Percentiles rank a stretch among this genome's conserved stretches.
These are phyloP conservation scores for human DNA, from an alignment of 2,113 vertebrate species.

Conservation along the genomic window DNA sequence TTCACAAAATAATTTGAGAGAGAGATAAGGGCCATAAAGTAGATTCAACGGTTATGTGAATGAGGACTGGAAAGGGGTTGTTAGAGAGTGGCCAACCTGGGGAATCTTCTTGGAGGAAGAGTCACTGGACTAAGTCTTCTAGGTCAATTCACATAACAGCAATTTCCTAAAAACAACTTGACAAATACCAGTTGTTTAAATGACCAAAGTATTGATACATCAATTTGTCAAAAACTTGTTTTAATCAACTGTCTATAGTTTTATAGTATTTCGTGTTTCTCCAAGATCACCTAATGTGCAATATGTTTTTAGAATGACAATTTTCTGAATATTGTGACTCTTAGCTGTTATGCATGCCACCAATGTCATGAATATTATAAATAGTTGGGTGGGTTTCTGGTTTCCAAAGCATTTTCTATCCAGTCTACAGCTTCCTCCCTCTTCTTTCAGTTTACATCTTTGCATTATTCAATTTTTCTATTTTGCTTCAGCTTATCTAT, in stretches of 20 bases:
- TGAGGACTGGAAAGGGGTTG: background rate
- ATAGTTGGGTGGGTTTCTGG: background rate
- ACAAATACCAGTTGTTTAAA: background rate
- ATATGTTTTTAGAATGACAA: background rate
- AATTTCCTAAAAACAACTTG: background rate
- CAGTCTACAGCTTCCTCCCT: background rate
- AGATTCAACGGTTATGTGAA: background rate
- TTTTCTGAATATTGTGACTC: background rate
- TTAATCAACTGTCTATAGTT: background rate
- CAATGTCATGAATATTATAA: background rate
- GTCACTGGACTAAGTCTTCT: background rate
- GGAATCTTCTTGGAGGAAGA: background rate
- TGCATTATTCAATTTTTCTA: background rate
- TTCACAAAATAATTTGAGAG: background rate
- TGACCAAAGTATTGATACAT: background rate
- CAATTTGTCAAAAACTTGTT: background rate
- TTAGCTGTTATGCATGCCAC: background rate
- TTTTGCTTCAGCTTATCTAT: slow-evolving; percentile 9
- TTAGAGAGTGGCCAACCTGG: background rate
- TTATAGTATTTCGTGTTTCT: slow-evolving; percentile 2
- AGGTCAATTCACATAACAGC: background rate
- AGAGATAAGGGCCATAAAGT: background rate
- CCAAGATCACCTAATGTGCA: background rate
- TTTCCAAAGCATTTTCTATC: slow-evolving; percentile 6
- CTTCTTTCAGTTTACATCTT: background rate